Conservation (phyloP, 1,140 invertebrate genomes). For the Drosophila dunni region DNA sequence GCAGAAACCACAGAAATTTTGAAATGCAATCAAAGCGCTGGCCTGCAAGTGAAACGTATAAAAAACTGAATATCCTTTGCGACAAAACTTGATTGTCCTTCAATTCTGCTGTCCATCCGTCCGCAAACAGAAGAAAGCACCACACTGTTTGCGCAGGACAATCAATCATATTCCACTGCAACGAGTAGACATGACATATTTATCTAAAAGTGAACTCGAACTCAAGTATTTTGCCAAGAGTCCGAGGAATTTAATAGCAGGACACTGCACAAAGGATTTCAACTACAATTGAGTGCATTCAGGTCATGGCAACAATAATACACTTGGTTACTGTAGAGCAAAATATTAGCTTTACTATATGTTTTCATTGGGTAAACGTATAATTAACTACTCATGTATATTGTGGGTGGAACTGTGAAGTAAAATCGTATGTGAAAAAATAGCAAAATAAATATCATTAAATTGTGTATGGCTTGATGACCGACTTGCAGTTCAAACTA, state of each 20-base stretch:
- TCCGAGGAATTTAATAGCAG: background rate
- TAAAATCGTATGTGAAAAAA: too few relatives aligned
- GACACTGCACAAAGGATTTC: background rate
- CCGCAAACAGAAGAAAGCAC: background rate
- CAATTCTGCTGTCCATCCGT: background rate
- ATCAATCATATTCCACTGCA: background rate
- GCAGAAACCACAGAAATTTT: slow-evolving; percentile 22
- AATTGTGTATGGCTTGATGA: too few relatives aligned
- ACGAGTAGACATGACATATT: slow-evolving; percentile 24
- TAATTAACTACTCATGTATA: background rate
- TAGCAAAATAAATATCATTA: too few relatives aligned
- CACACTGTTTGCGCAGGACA: background rate
- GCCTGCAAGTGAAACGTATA: slow-evolving; percentile 7
- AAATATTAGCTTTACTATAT: background rate
- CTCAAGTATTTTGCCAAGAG: slow-evolving; percentile 31
- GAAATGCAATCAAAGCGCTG: slow-evolving; percentile 55
- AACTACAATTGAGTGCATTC: background rate
- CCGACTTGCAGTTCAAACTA: too few relatives aligned
- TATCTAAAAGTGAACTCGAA: slow-evolving; percentile 15
- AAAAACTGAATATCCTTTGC: slow-evolving; percentile 35
- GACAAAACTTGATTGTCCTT: background rate
- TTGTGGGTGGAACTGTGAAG: too few relatives aligned
- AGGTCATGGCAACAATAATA: slow-evolving; percentile 1
- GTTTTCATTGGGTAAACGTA: background rate
- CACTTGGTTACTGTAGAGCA: background rate